Base-by-base conservation (phyloP, 1,140 invertebrate species). In the Choristoneura fumiferana region DNA sequence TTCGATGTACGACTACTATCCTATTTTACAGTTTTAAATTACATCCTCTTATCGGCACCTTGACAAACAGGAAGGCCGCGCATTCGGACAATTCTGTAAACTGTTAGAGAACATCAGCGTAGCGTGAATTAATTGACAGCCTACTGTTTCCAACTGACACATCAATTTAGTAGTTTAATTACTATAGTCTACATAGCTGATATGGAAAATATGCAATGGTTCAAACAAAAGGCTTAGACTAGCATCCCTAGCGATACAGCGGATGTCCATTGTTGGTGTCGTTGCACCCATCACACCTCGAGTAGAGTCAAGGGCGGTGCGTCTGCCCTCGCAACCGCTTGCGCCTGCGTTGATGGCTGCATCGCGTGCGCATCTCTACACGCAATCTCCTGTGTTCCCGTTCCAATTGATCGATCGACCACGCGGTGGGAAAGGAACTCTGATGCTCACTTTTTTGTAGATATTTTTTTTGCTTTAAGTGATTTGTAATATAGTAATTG, bases 291-390 rank as follows among this genome's bases (percentile, higher is more conserved):
- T 52, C 54, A 56, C 65, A 71, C 67, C 69, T 77, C 62, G 62
- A 14, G 39, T 17, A 35, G 58, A 78, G 72, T 81, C 78, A 85
- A 85, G 80, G 82, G 78, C 80, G 62, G 53, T 36, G 58, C 58
- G 29, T 36, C 22, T 34, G 40, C 43, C 29, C 33, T 35, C 33
- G 9, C 58, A 14, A 33, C 29, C 6, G 13, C 53, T 14, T 49
- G 43, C 43, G 43, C 43, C 45, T 12, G 55, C 29, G 43, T 9
- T 29, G 33, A 45, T 34, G 34, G 45, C 34, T 43, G 60, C 67
- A 62, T 74, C 68, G 69, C 71, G 66, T 75, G 65, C 69, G 70
- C 69, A 73, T 67, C 71, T 68, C 58, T 13, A 62, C 70, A 76
- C 69, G 75, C 71, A 65, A 78, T 67, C 66, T 53, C 54, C 37